Conservation (phyloP, 2,888 invertebrate genomes). For the Anorthoa munda region DNA sequence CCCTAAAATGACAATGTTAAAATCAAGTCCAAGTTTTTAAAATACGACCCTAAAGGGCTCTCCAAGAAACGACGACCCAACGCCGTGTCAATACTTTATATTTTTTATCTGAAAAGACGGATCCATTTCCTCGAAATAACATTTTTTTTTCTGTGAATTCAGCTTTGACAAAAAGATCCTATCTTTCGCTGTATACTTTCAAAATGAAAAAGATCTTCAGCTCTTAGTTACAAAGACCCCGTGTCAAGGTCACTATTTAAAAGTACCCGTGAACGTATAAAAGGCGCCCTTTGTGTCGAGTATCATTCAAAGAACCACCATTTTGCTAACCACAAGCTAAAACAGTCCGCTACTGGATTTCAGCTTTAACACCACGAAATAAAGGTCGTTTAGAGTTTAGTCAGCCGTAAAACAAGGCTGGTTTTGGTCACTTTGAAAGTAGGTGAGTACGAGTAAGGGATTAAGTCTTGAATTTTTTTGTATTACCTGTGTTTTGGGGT, state of each 20-base stretch:
- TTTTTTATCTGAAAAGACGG: slow-evolving; percentile 7
- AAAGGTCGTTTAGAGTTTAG: slow-evolving; percentile 21
- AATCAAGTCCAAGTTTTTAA: neutral
- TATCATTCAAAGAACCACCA: slow-evolving; percentile 65
- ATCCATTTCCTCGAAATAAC: slow-evolving; percentile 15
- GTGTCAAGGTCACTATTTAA: slow-evolving; percentile 67
- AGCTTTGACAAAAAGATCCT: slow-evolving; percentile 52
- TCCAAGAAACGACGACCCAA: too few species aligned
- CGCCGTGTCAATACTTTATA: neutral
- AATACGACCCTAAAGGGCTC: neutral
- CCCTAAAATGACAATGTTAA: neutral
- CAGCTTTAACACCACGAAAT: slow-evolving; percentile 14
- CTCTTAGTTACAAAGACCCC: slow-evolving; percentile 58
- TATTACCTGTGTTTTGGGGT: slow-evolving; percentile 32
- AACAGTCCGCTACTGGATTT: slow-evolving; percentile 29
- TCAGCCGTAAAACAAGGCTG: slow-evolving; percentile 20
- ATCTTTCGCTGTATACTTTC: slow-evolving; percentile 50
- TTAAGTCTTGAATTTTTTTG: slow-evolving; percentile 58
- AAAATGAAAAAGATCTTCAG: slow-evolving; percentile 65
- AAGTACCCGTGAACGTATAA: slow-evolving; percentile 64
- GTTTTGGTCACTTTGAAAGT: slow-evolving; percentile 63
- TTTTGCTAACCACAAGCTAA: slow-evolving; percentile 47
- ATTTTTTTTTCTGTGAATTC: slow-evolving; percentile 24
- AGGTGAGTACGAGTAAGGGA: slow-evolving; percentile 60
- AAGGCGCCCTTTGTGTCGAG: slow-evolving; percentile 65